These are phyloP conservation scores for Leptinotarsa defecta DNA, from an alignment of 1,140 invertebrate species.

Conservation along the genomic window DNA sequence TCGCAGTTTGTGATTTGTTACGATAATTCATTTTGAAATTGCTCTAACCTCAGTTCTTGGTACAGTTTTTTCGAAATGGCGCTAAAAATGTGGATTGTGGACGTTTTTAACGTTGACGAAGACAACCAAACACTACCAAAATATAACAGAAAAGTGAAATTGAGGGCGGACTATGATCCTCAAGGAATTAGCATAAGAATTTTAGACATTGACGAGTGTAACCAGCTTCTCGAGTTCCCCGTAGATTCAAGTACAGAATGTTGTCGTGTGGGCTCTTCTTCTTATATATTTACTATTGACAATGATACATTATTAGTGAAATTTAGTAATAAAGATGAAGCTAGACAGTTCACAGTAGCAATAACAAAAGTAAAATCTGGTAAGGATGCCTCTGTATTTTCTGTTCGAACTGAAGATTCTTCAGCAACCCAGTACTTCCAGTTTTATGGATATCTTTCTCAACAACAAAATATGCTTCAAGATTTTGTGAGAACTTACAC, in stretches of 20 bases:
- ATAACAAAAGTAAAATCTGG: constrained; percentile 79
- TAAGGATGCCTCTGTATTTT: constrained; percentile 84
- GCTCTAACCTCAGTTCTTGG: constrained; percentile 6
- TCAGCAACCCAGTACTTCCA: constrained; percentile 98
- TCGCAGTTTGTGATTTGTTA: background rate
- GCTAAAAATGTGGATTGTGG: constrained; percentile 66
- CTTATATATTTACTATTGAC: constrained; percentile 73
- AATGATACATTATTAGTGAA: constrained; percentile 63
- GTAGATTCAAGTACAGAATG: constrained; percentile 71
- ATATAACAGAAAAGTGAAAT: constrained; percentile 69
- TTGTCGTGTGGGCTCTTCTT: constrained; percentile 66
- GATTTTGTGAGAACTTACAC: constrained; percentile 98
- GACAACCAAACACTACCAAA: constrained; percentile 68
- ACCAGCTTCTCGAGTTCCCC: constrained; percentile 66
- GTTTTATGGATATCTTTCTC: constrained; percentile 98
- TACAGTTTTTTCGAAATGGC: constrained; percentile 31
- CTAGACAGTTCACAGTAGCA: constrained; percentile 76
- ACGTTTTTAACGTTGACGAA: constrained; percentile 67
- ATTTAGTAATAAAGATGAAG: constrained; percentile 64
- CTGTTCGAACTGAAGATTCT: constrained; percentile 95
- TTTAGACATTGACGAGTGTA: constrained; percentile 60
- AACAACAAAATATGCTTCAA: constrained; percentile 99
- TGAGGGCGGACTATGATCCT: constrained; percentile 76
- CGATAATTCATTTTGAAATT: background rate
- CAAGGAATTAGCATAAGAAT: constrained; percentile 75